These are phyloP conservation scores for Papilio gigon DNA, from an alignment of 2,888 invertebrate species.

Conservation along the genomic window DNA sequence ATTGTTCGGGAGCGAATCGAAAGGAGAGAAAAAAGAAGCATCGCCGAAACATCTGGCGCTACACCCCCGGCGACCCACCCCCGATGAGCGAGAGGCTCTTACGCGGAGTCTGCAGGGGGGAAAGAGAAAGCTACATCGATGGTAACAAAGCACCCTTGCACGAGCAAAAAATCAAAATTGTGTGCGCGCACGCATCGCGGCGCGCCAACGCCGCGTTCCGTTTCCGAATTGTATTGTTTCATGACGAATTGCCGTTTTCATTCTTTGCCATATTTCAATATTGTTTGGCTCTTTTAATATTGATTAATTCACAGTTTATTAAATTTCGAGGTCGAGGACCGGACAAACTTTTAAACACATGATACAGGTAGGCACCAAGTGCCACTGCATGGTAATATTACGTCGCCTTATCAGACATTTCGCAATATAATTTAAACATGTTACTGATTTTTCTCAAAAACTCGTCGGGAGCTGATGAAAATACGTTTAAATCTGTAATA, in stretches of 20 bases:
- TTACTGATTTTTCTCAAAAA: neutral
- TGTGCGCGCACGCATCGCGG: conserved; percentile 59
- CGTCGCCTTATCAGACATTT: no score
- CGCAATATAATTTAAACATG: neutral
- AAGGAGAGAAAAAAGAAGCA: conserved; percentile 54
- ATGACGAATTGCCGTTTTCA: conserved; percentile 40
- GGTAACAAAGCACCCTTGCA: conserved; percentile 53
- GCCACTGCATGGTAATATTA: no score
- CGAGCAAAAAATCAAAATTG: conserved; percentile 55
- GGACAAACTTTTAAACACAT: no score
- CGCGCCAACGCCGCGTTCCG: conserved; percentile 51
- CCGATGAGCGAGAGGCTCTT: conserved; percentile 53
- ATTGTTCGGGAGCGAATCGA: conserved; percentile 63
- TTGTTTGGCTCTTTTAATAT: neutral
- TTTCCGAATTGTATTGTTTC: conserved; percentile 56
- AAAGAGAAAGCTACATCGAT: conserved; percentile 44
- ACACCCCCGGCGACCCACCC: conserved; percentile 61
- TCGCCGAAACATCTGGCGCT: conserved; percentile 65
- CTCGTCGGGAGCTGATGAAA: neutral
- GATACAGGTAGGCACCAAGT: neutral
- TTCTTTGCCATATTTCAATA: conserved; percentile 31
- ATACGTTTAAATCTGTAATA: conserved; percentile 3
- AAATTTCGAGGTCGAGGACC: no score
- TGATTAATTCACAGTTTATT: no score
- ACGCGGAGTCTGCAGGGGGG: conserved; percentile 32